Conservation (phyloP, 2,888 invertebrate species). For the Mesorhabditis spiculigera region DNA sequence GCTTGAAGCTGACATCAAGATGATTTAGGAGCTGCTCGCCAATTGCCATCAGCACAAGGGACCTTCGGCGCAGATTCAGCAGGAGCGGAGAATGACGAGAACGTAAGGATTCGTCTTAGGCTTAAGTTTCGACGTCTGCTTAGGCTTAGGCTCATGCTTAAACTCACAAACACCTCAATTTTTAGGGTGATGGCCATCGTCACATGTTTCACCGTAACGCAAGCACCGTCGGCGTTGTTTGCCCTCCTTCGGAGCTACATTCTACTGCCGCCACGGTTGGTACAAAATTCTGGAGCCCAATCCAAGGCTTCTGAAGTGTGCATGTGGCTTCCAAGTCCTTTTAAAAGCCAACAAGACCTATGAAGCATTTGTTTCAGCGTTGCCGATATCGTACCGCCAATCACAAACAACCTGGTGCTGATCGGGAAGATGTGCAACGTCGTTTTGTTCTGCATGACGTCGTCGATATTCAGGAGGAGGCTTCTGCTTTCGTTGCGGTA, state of each 20-base stretch:
- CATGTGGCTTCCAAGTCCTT: too few relatives aligned
- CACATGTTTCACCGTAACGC: slow-evolving; percentile 40
- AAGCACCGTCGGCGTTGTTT: slow-evolving; percentile 30
- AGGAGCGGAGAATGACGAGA: slow-evolving; percentile 41
- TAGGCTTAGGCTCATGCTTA: not conserved
- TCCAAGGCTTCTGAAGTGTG: not conserved
- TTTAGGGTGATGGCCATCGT: slow-evolving; percentile 39
- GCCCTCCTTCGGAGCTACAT: not conserved
- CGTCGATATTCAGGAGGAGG: slow-evolving; percentile 47
- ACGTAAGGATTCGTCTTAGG: not conserved
- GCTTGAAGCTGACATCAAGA: not conserved
- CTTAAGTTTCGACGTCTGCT: too few relatives aligned
- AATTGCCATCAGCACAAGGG: slow-evolving; percentile 17
- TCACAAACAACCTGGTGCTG: slow-evolving; percentile 37
- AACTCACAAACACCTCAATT: not conserved
- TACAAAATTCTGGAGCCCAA: not conserved
- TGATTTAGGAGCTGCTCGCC: slow-evolving; percentile 23
- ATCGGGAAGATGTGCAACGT: slow-evolving; percentile 54
- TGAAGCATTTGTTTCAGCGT: too few relatives aligned
- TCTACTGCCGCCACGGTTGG: not conserved
- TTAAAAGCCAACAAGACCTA: not conserved
- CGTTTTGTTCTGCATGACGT: slow-evolving; percentile 51
- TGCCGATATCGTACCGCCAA: not conserved
- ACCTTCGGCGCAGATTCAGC: slow-evolving; percentile 28
- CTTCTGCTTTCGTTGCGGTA: slow-evolving; percentile 28